phyloP scores from a whole-genome alignment of 2,797 vertebrate species.

The Sylvia borin region DNA sequence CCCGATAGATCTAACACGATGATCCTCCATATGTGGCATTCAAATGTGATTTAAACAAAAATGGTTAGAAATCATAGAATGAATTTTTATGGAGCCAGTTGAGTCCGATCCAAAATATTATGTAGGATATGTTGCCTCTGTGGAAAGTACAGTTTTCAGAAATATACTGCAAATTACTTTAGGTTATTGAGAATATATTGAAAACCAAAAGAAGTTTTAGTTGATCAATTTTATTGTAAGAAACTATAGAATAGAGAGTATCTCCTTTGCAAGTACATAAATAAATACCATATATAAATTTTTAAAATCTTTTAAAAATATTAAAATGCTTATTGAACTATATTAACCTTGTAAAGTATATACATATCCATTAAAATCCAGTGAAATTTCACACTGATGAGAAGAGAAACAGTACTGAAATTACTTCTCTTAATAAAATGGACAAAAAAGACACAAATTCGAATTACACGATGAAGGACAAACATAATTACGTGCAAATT shows the following conservation, averaged over 20 bases:
- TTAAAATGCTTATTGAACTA: not conserved
- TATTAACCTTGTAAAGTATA: not conserved
- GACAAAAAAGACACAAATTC: not conserved
- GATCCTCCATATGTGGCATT: constrained; percentile 54
- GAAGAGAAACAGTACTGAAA: not conserved
- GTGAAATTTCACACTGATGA: not conserved
- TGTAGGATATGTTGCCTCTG: not conserved
- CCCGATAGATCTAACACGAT: constrained; percentile 9
- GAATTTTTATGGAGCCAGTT: constrained; percentile 37
- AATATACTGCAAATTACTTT: not conserved
- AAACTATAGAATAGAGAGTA: not conserved
- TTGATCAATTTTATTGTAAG: not conserved
- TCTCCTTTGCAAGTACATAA: not conserved
- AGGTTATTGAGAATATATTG: not conserved
- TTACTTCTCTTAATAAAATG: not conserved
- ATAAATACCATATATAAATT: not conserved
- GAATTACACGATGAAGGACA: not conserved
- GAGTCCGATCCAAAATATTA: constrained; percentile 40
- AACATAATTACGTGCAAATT: not conserved
- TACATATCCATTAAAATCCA: not conserved
- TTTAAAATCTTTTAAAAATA: not conserved
- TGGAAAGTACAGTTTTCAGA: constrained; percentile 5
- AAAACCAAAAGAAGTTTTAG: not conserved
- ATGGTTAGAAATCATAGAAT: constrained; percentile 3
- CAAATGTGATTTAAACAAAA: constrained; percentile 55